Evolutionary conservation across 2,888 invertebrate genomes (phyloP).

Genomic region (Thumatha senex): DNA sequence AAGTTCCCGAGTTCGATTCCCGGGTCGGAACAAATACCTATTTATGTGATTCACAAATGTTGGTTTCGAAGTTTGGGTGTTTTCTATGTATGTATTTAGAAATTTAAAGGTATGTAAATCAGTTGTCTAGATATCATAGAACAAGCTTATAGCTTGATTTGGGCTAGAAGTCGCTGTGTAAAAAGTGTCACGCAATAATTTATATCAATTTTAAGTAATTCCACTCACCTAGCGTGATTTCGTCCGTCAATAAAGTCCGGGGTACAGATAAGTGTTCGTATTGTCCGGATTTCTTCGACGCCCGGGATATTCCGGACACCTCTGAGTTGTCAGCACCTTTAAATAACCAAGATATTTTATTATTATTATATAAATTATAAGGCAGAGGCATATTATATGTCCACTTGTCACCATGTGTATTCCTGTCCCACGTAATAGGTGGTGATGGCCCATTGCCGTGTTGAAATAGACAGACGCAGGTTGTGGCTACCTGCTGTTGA

Average conservation of each 20-base stretch:
- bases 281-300: conserved; percentile 78
- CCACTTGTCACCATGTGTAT: too few species aligned
- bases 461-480: too few species aligned
- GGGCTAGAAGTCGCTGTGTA: neutral
- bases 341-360: neutral
- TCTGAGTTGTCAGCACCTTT: conserved; percentile 74
- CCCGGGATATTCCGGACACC: conserved; percentile 66
- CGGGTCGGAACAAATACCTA: too few species aligned
- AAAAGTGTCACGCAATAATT: neutral
- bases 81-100: too few species aligned
- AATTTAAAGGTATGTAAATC: neutral
- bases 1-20: too few species aligned
- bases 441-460: too few species aligned
- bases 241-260: conserved; percentile 87
- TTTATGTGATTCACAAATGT: too few species aligned
- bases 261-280: conserved; percentile 91
- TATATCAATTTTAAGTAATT: neutral
- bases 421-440: too few species aligned
- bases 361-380: neutral
- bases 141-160: neutral
- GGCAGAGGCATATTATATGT: too few species aligned
- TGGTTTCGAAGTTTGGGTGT: too few species aligned
- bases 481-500: too few species aligned
- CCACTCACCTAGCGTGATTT: conserved; percentile 82
- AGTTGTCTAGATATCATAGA: neutral